A percentile compares a stretch with the other conserved stretches of the same genome.
Conservation (phyloP, 2,113 vertebrate genomes). For the Apaloderma vittatum region DNA sequence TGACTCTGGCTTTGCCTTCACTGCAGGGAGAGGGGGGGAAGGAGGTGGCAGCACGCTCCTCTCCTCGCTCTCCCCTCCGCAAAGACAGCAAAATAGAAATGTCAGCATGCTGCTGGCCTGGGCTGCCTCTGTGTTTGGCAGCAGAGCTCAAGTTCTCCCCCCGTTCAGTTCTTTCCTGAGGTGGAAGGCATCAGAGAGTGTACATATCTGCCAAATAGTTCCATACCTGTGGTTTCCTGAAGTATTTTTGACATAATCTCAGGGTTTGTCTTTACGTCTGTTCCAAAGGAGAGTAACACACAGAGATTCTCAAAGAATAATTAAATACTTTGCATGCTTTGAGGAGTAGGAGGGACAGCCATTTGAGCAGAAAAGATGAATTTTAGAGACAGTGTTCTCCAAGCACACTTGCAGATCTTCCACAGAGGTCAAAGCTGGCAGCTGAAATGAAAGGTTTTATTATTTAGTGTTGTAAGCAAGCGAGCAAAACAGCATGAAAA, state of each 20-base stretch:
- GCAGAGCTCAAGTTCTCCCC: neutral
- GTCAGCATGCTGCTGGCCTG: accelerated
- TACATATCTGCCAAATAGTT: accelerated
- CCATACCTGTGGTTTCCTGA: neutral
- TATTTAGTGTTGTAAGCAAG: neutral
- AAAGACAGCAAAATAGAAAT: neutral
- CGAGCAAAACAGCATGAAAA: neutral
- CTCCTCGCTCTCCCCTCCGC: accelerated
- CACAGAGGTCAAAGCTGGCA: neutral
- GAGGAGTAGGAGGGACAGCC: neutral
- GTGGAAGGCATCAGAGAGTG: neutral
- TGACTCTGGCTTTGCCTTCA: neutral
- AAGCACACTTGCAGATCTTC: neutral
- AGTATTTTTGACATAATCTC: neutral
- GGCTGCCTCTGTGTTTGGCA: neutral
- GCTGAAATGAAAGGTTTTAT: neutral
- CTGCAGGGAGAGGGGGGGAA: too few species aligned
- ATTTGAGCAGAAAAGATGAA: neutral
- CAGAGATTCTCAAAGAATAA: neutral
- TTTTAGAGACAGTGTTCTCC: neutral
- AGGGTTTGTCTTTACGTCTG: neutral
- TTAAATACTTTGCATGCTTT: neutral
- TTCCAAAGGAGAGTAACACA: neutral
- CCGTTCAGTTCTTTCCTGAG: neutral
- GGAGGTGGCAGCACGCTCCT: neutral